Evolutionary conservation across 2,797 vertebrate species (phyloP).

Genomic region (Oreochromis grahami): DNA sequence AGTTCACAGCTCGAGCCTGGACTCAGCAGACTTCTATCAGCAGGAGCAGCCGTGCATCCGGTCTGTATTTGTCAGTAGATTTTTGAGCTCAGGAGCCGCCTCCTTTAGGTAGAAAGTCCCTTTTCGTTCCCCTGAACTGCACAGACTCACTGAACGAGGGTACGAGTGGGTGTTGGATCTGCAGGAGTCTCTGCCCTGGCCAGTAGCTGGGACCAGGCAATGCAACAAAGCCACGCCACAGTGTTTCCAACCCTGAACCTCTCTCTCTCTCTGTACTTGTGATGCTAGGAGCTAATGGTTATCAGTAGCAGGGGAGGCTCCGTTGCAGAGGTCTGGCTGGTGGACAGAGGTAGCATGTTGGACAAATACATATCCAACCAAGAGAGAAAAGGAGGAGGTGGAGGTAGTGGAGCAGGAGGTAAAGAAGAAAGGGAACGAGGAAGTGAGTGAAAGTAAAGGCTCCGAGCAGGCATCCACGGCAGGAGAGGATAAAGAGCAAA

Average conservation of each 20-base stretch:
- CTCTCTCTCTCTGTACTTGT: constrained; percentile 33
- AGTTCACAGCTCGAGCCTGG: constrained; percentile 1
- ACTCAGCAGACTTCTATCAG: constrained; percentile 37
- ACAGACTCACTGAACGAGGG: constrained; percentile 6
- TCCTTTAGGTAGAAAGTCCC: constrained; percentile 28
- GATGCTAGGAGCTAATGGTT: constrained; percentile 60
- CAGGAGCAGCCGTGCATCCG: constrained; percentile 19
- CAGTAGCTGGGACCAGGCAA: constrained; percentile 31
- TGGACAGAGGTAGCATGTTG: constrained; percentile 57
- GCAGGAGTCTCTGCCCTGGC: constrained; percentile 12
- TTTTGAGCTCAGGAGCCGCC: constrained; percentile 21
- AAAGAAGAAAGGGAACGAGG: constrained; percentile 44
- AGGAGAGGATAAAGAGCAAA: constrained; percentile 5
- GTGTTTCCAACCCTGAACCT: constrained; percentile 3
- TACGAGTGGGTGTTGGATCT: constrained; percentile 14
- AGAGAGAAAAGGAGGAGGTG: constrained; percentile 16
- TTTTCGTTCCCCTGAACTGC: background rate
- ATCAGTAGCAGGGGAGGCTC: constrained; percentile 51
- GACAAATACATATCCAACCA: constrained; percentile 59
- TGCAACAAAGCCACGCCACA: constrained; percentile 19
- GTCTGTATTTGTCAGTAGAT: constrained; percentile 26
- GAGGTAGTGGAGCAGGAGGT: constrained; percentile 40
- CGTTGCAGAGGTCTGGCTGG: constrained; percentile 56
- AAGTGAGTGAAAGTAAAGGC: constrained; percentile 18
- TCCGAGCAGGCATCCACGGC: constrained; percentile 11